phyloP scores from a whole-genome alignment of 2,113 vertebrate genomes.

The Upupa epops region DNA sequence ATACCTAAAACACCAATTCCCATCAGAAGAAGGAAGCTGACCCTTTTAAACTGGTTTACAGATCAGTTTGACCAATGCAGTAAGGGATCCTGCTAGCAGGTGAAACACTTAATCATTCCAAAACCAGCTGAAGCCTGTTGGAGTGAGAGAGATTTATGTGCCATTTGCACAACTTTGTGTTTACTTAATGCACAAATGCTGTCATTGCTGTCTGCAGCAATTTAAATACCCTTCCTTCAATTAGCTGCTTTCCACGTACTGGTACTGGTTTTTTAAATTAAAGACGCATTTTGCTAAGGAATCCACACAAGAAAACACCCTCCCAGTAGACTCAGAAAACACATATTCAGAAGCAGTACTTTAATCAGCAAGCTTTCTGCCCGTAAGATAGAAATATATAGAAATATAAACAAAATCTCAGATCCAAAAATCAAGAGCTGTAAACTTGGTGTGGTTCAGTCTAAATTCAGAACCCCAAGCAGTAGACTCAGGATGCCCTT shows the following conservation, averaged over 20 bases:
- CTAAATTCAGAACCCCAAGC: background rate
- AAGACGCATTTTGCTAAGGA: background rate
- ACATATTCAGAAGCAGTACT: background rate
- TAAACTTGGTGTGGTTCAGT: background rate
- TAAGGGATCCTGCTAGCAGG: background rate
- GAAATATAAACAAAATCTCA: background rate
- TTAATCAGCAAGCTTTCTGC: background rate
- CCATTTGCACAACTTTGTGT: background rate
- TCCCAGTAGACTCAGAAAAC: background rate
- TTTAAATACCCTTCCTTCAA: background rate
- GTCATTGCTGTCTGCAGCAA: background rate
- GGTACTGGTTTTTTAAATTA: background rate
- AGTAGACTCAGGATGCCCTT: background rate
- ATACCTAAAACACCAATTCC: background rate
- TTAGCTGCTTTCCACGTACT: background rate
- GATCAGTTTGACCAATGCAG: background rate
- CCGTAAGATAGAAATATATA: background rate
- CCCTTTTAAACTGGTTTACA: background rate
- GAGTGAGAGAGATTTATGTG: background rate
- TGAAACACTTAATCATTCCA: background rate
- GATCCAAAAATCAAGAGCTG: background rate
- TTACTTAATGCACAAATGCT: background rate
- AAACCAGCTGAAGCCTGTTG: background rate
- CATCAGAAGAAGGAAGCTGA: rapidly evolving
- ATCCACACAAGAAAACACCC: background rate